Evolutionary conservation across 2,888 invertebrate genomes (phyloP).

Genomic region (Liopterus haemorrhoidalis): DNA sequence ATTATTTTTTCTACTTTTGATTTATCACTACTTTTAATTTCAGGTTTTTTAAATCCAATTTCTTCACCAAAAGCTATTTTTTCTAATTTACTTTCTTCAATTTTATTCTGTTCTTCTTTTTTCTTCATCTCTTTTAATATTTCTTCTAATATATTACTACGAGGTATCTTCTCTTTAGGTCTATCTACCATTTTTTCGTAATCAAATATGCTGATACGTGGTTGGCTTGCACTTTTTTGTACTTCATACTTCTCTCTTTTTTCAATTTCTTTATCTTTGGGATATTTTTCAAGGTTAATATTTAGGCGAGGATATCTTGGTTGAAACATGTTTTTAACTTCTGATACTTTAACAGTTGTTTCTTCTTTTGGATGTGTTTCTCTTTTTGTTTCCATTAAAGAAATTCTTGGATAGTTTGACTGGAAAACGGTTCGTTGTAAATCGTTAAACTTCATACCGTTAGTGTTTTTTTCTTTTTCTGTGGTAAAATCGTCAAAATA

Average conservation of each 20-base stretch:
- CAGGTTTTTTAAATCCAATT: conserved; percentile 16
- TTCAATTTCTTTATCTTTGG: neutral
- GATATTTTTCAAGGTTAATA: conserved; percentile 4
- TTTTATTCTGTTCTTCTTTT: conserved; percentile 1
- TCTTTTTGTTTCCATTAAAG: conserved; percentile 1
- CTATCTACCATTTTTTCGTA: conserved; percentile 2
- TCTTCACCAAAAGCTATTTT: conserved; percentile 20
- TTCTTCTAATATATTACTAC: neutral
- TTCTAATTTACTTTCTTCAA: conserved; percentile 18
- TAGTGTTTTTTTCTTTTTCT: conserved; percentile 13
- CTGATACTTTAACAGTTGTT: neutral
- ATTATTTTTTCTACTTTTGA: conserved; percentile 17
- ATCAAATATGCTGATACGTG: conserved; percentile 6
- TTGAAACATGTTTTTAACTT: conserved; percentile 8
- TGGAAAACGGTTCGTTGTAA: conserved; percentile 17
- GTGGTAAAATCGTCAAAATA: conserved; percentile 43
- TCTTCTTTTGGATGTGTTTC: neutral
- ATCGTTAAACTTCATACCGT: conserved; percentile 12
- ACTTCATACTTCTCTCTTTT: neutral
- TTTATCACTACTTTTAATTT: conserved; percentile 21
- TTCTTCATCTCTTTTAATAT: conserved; percentile 4
- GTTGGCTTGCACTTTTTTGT: no score
- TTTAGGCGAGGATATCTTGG: conserved; percentile 14
- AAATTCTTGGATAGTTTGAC: conserved; percentile 16
- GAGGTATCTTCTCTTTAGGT: neutral